Conservation (phyloP, 2,113 vertebrate species). For the Lycaon pictus region DNA sequence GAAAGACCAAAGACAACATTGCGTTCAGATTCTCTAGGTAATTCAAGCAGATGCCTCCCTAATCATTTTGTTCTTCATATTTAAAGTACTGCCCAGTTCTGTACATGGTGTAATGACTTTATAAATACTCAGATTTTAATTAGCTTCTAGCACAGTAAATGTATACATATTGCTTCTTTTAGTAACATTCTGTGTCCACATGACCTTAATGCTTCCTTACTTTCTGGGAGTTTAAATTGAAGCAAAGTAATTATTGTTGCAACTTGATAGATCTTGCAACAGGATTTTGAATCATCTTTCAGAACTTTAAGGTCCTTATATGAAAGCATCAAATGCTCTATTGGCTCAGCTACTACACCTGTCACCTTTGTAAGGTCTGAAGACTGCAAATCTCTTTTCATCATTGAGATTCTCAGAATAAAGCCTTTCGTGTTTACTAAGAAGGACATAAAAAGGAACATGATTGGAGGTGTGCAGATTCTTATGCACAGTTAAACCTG, state of each 20-base stretch:
- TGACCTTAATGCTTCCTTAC: neutral
- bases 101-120: neutral
- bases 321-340: constrained; percentile 25
- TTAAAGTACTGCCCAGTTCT: neutral
- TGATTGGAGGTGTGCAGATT: neutral
- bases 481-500: neutral
- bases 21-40: neutral
- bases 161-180: neutral
- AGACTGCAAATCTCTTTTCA: constrained; percentile 40
- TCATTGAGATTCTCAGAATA: neutral
- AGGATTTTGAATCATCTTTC: constrained; percentile 45
- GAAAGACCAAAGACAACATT: neutral
- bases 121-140: neutral
- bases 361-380: constrained; percentile 39
- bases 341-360: neutral
- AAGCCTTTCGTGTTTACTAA: neutral
- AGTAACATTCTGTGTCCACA: neutral
- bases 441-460: neutral
- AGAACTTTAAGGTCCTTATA: neutral
- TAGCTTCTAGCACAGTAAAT: neutral
- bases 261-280: neutral
- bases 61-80: neutral
- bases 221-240: neutral
- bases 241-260: constrained; percentile 6
- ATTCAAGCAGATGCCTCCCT: neutral